Evolutionary conservation across 2,113 vertebrate species (phyloP).

Genomic region (Channa maculata): DNA sequence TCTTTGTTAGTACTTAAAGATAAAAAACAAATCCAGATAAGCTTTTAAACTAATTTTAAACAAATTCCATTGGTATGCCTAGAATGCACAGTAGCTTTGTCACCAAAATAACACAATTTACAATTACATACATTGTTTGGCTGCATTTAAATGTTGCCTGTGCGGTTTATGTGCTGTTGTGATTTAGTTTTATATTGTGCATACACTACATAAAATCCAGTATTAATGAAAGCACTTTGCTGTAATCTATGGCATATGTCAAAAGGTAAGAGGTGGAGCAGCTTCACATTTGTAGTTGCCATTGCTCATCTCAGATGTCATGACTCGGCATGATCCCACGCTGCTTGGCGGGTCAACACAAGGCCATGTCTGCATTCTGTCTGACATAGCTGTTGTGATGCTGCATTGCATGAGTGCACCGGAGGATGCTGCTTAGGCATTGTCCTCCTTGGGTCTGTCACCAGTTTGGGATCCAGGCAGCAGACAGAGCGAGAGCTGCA

Average conservation of each 20-base stretch:
- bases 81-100: constrained; percentile 17
- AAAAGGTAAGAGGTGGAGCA: constrained; percentile 49
- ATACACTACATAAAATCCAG: neutral
- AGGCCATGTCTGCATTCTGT: constrained; percentile 66
- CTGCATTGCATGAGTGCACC: constrained; percentile 65
- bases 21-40: constrained; percentile 34
- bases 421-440: constrained; percentile 41
- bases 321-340: constrained; percentile 69
- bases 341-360: constrained; percentile 58
- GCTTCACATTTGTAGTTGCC: constrained; percentile 49
- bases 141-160: neutral
- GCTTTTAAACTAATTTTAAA: constrained; percentile 19
- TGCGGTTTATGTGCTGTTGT: neutral
- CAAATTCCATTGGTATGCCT: constrained; percentile 25
- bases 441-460: constrained; percentile 47
- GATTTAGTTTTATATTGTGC: neutral
- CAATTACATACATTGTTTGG: neutral
- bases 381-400: constrained; percentile 69
- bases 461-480: constrained; percentile 38
- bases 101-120: constrained; percentile 10
- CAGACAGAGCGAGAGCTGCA: constrained; percentile 26
- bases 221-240: constrained; percentile 19
- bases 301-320: constrained; percentile 39
- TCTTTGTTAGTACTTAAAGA: constrained; percentile 46
- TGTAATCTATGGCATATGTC: constrained; percentile 12